These are phyloP conservation scores for Aldabrachelys gigantea DNA, from an alignment of 2,113 vertebrate species.

Conservation along the genomic window DNA sequence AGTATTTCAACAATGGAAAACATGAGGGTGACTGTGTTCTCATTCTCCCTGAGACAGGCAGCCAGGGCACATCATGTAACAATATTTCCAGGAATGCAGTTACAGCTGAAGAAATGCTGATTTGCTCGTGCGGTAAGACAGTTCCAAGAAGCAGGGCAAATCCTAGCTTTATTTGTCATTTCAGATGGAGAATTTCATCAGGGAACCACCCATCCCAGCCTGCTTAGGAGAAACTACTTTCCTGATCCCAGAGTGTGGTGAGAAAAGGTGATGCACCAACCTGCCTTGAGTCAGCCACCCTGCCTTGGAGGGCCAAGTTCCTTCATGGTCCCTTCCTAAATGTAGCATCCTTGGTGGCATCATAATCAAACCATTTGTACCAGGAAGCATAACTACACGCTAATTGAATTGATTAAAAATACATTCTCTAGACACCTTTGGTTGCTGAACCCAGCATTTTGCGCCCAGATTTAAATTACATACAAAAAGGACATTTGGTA, in stretches of 20 bases:
- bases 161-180: slow-evolving; percentile 41
- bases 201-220: neutral
- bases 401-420: slow-evolving; percentile 83
- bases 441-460: slow-evolving; percentile 54
- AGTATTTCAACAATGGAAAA: slow-evolving; percentile 76
- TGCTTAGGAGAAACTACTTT: neutral
- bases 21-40: slow-evolving; percentile 73
- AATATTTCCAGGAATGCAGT: slow-evolving; percentile 80
- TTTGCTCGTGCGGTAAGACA: slow-evolving; percentile 65
- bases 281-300: slow-evolving; percentile 1
- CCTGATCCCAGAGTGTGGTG: neutral
- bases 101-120: slow-evolving; percentile 75
- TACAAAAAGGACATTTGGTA: neutral
- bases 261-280: slow-evolving; percentile 56
- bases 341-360: slow-evolving; percentile 65
- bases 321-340: neutral
- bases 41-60: slow-evolving; percentile 73
- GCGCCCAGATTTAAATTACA: slow-evolving; percentile 60
- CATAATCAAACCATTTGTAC: slow-evolving; percentile 58
- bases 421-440: slow-evolving; percentile 53
- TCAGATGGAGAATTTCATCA: neutral
- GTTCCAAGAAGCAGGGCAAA: slow-evolving; percentile 76
- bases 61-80: slow-evolving; percentile 71
- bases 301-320: neutral
- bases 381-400: slow-evolving; percentile 74